Conservation (phyloP, 2,797 vertebrate species). For the Calcarius lapponicus region DNA sequence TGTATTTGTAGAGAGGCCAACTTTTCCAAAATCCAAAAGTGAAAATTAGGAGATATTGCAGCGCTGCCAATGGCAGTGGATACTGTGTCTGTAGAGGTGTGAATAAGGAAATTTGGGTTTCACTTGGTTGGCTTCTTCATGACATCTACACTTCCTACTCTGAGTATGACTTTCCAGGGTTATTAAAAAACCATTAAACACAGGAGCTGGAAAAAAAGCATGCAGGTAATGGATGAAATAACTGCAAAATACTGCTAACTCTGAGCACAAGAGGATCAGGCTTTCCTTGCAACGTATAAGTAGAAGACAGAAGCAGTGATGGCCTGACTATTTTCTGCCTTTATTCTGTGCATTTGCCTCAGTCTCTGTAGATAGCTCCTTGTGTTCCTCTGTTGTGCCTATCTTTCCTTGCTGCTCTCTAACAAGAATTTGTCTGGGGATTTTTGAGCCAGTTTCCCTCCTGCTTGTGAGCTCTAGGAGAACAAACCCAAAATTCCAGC, state of each 20-base stretch:
- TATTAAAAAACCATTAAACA: background rate
- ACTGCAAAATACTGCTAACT: background rate
- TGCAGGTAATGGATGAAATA: background rate
- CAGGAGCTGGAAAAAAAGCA: background rate
- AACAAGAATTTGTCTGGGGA: background rate
- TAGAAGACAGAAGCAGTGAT: background rate
- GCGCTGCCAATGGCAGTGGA: background rate
- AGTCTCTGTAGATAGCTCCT: background rate
- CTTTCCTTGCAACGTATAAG: background rate
- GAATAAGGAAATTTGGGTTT: background rate
- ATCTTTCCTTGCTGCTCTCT: background rate
- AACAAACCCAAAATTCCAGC: background rate
- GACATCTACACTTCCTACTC: background rate
- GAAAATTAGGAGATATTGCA: background rate
- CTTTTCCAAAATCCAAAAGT: background rate
- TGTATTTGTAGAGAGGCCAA: background rate
- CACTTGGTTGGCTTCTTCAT: accelerated
- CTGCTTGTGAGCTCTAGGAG: background rate
- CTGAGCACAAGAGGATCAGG: background rate
- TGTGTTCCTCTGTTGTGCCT: background rate
- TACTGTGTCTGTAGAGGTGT: background rate
- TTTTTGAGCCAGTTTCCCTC: background rate
- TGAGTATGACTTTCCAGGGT: background rate
- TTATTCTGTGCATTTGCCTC: background rate
- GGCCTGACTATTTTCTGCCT: background rate